phyloP scores from a whole-genome alignment of 2,888 invertebrate genomes.

The Stenoptilia bipunctidactyla region DNA sequence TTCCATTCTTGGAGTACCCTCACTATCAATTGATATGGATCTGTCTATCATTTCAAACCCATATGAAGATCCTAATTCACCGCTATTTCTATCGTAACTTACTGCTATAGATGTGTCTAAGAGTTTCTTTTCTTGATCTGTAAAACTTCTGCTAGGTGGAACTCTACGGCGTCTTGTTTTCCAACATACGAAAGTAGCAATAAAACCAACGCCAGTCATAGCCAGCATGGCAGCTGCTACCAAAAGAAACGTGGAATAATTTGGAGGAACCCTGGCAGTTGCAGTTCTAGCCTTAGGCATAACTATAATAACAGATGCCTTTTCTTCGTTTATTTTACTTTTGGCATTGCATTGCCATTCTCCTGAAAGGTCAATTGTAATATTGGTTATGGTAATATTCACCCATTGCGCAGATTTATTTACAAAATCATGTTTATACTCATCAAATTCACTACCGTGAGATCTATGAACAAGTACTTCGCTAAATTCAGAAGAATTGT shows the following conservation, averaged over 20 bases:
- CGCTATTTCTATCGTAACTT: constrained; percentile 76
- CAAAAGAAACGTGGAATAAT: constrained; percentile 79
- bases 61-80: constrained; percentile 70
- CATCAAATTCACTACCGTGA: constrained; percentile 36
- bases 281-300: constrained; percentile 76
- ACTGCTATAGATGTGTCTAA: constrained; percentile 79
- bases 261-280: constrained; percentile 79
- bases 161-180: constrained; percentile 83
- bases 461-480: constrained; percentile 41
- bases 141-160: constrained; percentile 77
- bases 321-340: constrained; percentile 74
- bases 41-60: constrained; percentile 66
- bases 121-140: constrained; percentile 89
- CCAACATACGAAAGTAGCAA: constrained; percentile 59
- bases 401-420: constrained; percentile 76
- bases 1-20: constrained; percentile 59
- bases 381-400: constrained; percentile 85
- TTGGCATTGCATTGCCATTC: constrained; percentile 86
- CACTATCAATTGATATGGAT: constrained; percentile 62
- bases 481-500: constrained; percentile 41
- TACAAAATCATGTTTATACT: constrained; percentile 46
- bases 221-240: constrained; percentile 79
- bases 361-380: constrained; percentile 85
- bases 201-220: constrained; percentile 73
- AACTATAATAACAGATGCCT: constrained; percentile 71